Percentiles rank a stretch among this genome's conserved stretches.
phyloP scores from a whole-genome alignment of 2,888 invertebrate genomes.

The Hirtodrosophila confusa region DNA sequence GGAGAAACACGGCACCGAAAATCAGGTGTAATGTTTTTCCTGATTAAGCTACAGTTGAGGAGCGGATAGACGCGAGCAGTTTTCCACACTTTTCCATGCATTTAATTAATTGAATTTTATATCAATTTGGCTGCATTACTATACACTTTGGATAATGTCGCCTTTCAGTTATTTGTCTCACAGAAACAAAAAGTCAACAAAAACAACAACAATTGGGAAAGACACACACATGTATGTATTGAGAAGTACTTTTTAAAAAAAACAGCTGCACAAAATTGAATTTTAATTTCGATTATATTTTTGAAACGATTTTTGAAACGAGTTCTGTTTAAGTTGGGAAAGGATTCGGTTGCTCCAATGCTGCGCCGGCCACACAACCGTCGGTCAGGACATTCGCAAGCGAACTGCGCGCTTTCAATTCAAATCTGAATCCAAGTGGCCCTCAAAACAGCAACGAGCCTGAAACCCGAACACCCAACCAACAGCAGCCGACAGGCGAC shows the following conservation, averaged over 20 bases:
- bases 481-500: no score
- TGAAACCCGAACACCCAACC: constrained; percentile 25
- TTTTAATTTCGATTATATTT: constrained; percentile 2
- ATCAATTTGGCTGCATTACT: neutral
- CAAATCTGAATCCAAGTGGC: constrained; percentile 52
- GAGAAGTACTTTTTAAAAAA: no score
- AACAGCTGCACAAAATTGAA: no score
- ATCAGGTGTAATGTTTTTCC: constrained; percentile 5
- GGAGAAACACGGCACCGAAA: neutral
- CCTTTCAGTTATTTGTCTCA: constrained; percentile 8
- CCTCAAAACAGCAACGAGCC: constrained; percentile 49
- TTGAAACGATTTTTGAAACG: constrained; percentile 40
- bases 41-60: neutral
- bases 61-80: neutral
- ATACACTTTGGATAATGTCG: neutral
- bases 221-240: constrained; percentile 3
- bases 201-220: no score
- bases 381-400: constrained; percentile 70
- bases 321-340: neutral
- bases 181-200: constrained; percentile 35
- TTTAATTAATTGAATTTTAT: constrained; percentile 6
- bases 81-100: constrained; percentile 1
- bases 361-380: constrained; percentile 60
- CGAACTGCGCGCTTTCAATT: constrained; percentile 63
- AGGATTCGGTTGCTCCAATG: constrained; percentile 13